Conservation (phyloP, 1,140 invertebrate species). For the Diorhabda sublineata region DNA sequence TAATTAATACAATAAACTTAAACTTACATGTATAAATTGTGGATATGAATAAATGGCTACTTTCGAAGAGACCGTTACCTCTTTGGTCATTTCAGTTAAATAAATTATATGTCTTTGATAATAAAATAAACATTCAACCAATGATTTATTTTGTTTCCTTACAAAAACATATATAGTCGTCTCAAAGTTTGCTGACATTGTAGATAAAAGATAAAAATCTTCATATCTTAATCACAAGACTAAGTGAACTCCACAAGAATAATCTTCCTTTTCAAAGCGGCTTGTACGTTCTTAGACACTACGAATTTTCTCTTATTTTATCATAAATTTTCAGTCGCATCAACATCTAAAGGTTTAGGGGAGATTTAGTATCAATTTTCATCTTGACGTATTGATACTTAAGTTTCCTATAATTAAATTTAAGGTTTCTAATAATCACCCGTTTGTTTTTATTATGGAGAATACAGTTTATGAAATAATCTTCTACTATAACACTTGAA, state of each 20-base stretch:
- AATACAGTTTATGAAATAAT: neutral
- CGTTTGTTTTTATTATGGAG: neutral
- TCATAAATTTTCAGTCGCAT: slow-evolving; percentile 2
- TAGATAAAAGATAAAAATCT: slow-evolving; percentile 12
- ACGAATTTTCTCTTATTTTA: slow-evolving; percentile 8
- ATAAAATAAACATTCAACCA: neutral
- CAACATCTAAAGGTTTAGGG: neutral
- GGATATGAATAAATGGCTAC: neutral
- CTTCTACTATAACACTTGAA: too few species aligned
- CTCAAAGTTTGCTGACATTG: neutral
- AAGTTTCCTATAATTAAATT: neutral
- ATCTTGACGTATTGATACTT: neutral
- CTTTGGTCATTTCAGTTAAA: neutral
- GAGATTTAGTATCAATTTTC: neutral
- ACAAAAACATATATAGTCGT: neutral
- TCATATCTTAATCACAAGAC: slow-evolving; percentile 13
- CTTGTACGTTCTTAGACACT: neutral
- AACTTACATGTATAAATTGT: too few species aligned
- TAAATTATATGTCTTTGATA: neutral
- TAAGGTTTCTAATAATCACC: neutral
- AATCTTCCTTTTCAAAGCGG: slow-evolving; percentile 3
- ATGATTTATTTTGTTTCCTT: neutral
- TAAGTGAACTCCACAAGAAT: slow-evolving; percentile 7
- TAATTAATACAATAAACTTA: too few species aligned
- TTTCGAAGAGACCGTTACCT: neutral